Conservation (phyloP, 2,113 vertebrate species). For the Catharus fuscescens region DNA sequence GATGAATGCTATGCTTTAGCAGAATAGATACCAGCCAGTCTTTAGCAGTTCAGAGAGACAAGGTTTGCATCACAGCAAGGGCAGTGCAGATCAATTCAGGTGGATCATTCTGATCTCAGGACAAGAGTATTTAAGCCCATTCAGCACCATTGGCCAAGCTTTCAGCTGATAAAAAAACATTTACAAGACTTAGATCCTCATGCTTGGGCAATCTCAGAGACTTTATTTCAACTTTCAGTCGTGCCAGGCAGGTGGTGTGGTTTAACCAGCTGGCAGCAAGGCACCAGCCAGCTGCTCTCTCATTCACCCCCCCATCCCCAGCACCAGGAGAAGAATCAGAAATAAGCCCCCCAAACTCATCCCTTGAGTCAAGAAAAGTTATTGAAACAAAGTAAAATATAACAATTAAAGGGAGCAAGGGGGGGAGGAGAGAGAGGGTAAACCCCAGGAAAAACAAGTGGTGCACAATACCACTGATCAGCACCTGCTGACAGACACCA, state of each 20-base stretch:
- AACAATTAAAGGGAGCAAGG: neutral
- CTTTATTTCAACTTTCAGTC: neutral
- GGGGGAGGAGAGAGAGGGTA: neutral
- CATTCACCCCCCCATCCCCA: rapidly evolving
- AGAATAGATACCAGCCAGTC: neutral
- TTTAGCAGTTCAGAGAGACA: neutral
- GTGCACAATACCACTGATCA: neutral
- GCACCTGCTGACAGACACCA: neutral
- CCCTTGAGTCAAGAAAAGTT: neutral
- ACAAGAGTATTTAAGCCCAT: neutral
- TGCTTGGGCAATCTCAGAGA: neutral
- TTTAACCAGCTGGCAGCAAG: neutral
- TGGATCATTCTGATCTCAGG: neutral
- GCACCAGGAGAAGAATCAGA: neutral
- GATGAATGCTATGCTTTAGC: neutral
- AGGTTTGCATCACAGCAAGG: neutral
- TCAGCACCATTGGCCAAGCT: neutral
- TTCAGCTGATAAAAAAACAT: neutral
- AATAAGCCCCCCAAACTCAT: neutral
- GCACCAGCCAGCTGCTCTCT: neutral
- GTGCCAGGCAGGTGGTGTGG: neutral
- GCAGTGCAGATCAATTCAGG: neutral
- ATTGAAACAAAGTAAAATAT: neutral
- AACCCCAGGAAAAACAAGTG: neutral
- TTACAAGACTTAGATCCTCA: neutral